Conservation (phyloP, 53 echinoderm and acorn worm species). For the Stichopus horrens region DNA sequence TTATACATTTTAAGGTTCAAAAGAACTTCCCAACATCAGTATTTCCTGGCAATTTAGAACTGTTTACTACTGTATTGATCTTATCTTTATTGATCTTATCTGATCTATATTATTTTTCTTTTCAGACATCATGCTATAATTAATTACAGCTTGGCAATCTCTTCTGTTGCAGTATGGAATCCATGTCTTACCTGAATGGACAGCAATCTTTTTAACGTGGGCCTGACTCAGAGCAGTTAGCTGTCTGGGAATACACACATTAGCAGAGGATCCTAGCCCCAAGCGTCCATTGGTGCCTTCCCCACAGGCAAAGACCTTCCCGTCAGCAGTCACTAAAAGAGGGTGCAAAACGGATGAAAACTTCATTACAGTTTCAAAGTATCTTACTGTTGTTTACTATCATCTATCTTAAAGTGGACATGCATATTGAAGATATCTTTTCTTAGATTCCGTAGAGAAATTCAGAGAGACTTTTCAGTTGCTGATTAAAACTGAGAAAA, state of each 20-base stretch:
- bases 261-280: conserved; percentile 85
- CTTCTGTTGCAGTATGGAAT: neutral
- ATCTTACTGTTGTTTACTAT: too few relatives aligned
- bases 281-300: conserved; percentile 95
- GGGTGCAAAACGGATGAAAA: neutral
- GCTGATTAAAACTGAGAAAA: too few relatives aligned
- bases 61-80: too few relatives aligned
- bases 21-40: too few relatives aligned
- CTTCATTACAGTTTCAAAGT: neutral
- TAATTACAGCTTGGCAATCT: neutral
- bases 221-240: conserved; percentile 71
- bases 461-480: too few relatives aligned
- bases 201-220: conserved; percentile 92
- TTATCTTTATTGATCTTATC: too few relatives aligned
- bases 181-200: conserved; percentile 79
- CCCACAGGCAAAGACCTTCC: conserved; percentile 92
- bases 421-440: too few relatives aligned
- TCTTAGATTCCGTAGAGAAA: too few relatives aligned
- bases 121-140: neutral
- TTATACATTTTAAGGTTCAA: too few relatives aligned
- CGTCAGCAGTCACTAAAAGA: conserved; percentile 84
- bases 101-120: too few relatives aligned
- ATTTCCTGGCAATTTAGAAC: too few relatives aligned
- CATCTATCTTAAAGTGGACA: too few relatives aligned
- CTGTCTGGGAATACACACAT: conserved; percentile 74